Conservation (phyloP, 1,140 invertebrate species). For the Micrasema minimum region DNA sequence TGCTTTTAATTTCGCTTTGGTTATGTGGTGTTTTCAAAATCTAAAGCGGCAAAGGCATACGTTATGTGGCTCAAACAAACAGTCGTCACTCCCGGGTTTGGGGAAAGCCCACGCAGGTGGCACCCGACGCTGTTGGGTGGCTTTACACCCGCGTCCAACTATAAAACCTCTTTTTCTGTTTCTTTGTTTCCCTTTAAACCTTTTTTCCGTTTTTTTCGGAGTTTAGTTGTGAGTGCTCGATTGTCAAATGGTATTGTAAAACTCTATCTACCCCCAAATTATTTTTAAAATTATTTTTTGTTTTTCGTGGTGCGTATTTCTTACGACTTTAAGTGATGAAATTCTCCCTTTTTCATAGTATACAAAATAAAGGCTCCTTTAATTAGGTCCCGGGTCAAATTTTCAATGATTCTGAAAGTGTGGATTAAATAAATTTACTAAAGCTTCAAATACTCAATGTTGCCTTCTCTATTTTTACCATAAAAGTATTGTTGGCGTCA, state of each 20-base stretch:
- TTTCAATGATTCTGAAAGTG: no score
- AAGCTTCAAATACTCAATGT: no score
- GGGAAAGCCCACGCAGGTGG: not conserved
- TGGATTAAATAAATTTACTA: no score
- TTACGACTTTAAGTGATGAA: not conserved
- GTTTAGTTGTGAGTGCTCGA: not conserved
- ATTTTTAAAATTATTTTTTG: not conserved
- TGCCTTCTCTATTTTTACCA: no score
- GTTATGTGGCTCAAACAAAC: slow-evolving; percentile 35
- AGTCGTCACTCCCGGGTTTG: slow-evolving; percentile 31
- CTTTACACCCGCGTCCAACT: slow-evolving; percentile 12
- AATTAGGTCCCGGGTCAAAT: no score
- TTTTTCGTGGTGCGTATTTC: not conserved
- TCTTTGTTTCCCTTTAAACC: no score
- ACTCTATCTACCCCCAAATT: slow-evolving; percentile 1
- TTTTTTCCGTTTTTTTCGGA: no score
- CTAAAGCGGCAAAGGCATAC: slow-evolving; percentile 26
- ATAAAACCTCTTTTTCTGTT: slow-evolving; percentile 24
- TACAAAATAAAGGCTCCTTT: no score
- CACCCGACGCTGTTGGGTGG: not conserved
- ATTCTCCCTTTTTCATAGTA: no score
- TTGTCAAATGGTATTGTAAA: not conserved
- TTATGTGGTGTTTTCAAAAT: no score
- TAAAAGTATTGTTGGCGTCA: no score
- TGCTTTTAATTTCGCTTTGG: slow-evolving; percentile 45